Base-by-base conservation (phyloP, 2,113 vertebrate genomes). In the Oxyruncus cristatus region DNA sequence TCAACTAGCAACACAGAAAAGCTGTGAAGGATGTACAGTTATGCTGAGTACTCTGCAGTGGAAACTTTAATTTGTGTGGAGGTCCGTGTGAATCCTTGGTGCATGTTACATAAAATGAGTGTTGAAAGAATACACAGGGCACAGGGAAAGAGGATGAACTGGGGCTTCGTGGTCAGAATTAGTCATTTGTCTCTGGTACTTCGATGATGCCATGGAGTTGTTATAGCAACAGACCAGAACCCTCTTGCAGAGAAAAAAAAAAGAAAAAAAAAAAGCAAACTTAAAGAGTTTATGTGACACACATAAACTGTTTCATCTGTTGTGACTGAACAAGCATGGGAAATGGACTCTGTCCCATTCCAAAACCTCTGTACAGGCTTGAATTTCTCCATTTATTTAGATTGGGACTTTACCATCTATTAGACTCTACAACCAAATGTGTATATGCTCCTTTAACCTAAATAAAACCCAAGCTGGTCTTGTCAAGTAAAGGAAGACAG, bases 151-250 rank as follows among this genome's bases (percentile, higher is more conserved):
- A 21, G 20, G 30, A 37, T 87, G 44, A 92, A 71, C 56, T 68
- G 47, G 91, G 12, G 37, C 50, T 75, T 65, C 1, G 1, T 9
- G 30, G 27, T 56, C 61, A 52, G 62, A 41, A 16, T 81, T 78
- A 85, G 65, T 9, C 63, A 12, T 46, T 83, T 66, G 35, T 75
- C 17, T 70, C 65, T 92, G 41, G 32, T 75, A 72, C 55, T 37
- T 33, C 28, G 39, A 63, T 30, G 55, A 59, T 41, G 47, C 56
- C 65, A 84, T 1, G 0, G 28, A 75, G 76, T 81, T 92, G 76
- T 91, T 92, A 88, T 24, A 91, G 86, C 67, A 96, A 95, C 16
- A 30, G 42, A 59, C 14, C 37, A 91, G 47, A 86, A 80, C 5
- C 2, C 7, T 81, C 47, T 6, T 30, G 26, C 5, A 12, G 7